These are phyloP conservation scores for Enteromius trimaculatus DNA, from an alignment of 2,797 vertebrate species.

Conservation along the genomic window DNA sequence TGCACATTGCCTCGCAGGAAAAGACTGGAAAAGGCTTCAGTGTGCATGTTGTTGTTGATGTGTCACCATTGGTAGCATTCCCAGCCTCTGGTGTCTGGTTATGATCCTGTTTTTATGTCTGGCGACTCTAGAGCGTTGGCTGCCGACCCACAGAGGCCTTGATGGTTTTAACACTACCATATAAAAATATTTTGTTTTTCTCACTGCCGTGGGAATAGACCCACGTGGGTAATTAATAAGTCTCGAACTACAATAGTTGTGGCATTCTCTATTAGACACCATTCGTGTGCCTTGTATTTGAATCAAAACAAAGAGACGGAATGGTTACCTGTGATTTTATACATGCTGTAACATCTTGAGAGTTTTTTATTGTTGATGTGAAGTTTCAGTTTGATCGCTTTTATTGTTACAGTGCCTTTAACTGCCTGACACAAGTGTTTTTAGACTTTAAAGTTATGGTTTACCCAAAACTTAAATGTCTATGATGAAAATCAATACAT, in stretches of 20 bases:
- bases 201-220: neutral
- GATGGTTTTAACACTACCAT: constrained; percentile 34
- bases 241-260: neutral
- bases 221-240: neutral
- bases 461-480: neutral
- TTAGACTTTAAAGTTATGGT: neutral
- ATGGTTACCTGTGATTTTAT: constrained; percentile 26
- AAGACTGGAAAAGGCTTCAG: neutral
- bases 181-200: constrained; percentile 15
- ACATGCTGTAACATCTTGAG: neutral
- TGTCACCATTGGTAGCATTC: constrained; percentile 9
- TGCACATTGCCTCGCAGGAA: constrained; percentile 5
- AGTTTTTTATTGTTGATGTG: constrained; percentile 27
- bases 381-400: constrained; percentile 21
- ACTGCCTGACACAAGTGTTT: constrained; percentile 11
- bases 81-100: constrained; percentile 41
- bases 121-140: constrained; percentile 9
- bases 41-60: constrained; percentile 10
- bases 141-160: constrained; percentile 6
- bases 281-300: constrained; percentile 3
- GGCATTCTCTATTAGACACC: neutral
- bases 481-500: neutral
- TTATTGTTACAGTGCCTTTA: constrained; percentile 29
- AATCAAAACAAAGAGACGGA: constrained; percentile 2
- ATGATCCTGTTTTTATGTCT: constrained; percentile 10